A percentile compares a stretch with the other conserved stretches of the same genome.
These are phyloP conservation scores for Bovichtus diacanthus DNA, from an alignment of 2,797 vertebrate genomes.

Conservation along the genomic window DNA sequence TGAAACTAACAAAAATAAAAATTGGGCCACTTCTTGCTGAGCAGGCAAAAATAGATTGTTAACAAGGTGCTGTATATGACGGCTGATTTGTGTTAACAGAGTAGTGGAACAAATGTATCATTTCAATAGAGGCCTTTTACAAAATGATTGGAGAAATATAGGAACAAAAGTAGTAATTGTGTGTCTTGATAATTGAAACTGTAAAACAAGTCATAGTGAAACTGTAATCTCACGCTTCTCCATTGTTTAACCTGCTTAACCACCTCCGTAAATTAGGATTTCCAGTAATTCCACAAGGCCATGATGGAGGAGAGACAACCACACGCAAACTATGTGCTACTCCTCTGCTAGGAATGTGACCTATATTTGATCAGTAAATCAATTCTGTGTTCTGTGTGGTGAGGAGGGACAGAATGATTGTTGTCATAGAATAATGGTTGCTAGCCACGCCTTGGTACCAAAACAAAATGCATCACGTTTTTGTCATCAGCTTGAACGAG, in stretches of 20 bases:
- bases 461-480: slow-evolving; percentile 1
- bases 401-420: slow-evolving; percentile 13
- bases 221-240: background rate
- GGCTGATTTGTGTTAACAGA: background rate
- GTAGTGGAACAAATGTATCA: background rate
- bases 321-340: background rate
- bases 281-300: background rate
- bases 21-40: slow-evolving; percentile 11
- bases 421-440: slow-evolving; percentile 7
- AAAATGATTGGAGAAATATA: background rate
- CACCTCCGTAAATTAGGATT: background rate
- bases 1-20: slow-evolving; percentile 1
- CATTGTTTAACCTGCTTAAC: slow-evolving; percentile 14
- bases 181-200: background rate
- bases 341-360: slow-evolving; percentile 17
- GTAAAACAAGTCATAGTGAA: slow-evolving; percentile 8
- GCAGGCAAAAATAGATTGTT: slow-evolving; percentile 6
- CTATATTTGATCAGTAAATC: slow-evolving; percentile 25
- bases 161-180: background rate
- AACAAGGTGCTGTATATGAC: background rate
- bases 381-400: slow-evolving; percentile 21
- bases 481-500: background rate
- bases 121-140: slow-evolving; percentile 18
- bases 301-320: background rate
- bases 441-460: background rate